A percentile compares a stretch with the other conserved stretches of the same genome.
Evolutionary conservation across 2,888 invertebrate species (phyloP).

Genomic region (Caenorhabditis imperialis): DNA sequence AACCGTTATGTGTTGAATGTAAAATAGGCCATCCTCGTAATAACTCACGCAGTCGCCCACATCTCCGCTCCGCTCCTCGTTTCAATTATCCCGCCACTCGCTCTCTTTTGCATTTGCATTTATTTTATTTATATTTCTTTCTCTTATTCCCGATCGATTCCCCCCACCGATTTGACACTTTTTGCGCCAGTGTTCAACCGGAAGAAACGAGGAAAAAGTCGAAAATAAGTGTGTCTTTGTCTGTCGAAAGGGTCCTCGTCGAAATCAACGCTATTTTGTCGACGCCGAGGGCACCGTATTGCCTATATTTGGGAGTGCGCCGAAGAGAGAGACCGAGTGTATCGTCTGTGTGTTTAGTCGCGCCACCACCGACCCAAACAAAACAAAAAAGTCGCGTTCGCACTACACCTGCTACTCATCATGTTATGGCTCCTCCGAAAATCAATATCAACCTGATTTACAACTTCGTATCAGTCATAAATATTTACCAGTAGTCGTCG

Average conservation of each 20-base stretch:
- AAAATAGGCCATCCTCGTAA: constrained; percentile 46
- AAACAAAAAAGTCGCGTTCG: constrained; percentile 49
- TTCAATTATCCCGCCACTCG: constrained; percentile 46
- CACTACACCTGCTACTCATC: constrained; percentile 50
- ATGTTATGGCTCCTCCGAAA: constrained; percentile 9
- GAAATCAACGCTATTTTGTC: background rate
- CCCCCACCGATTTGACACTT: constrained; percentile 43
- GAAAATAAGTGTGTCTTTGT: constrained; percentile 27
- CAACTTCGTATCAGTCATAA: no score
- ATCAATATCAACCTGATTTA: no score
- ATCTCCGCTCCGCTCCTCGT: constrained; percentile 20
- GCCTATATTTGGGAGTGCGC: constrained; percentile 43
- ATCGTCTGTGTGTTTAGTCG: constrained; percentile 47
- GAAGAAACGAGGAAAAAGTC: constrained; percentile 27
- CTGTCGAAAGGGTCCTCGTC: constrained; percentile 10
- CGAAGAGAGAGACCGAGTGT: constrained; percentile 24
- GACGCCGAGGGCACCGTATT: constrained; percentile 36
- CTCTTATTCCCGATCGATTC: no score
- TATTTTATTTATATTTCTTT: background rate
- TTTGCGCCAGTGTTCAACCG: constrained; percentile 26
- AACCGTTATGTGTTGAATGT: no score
- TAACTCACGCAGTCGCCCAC: constrained; percentile 42
- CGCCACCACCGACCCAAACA: constrained; percentile 37
- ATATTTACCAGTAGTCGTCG: no score
- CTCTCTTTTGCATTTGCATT: background rate